A percentile compares a stretch with the other conserved stretches of the same genome.
Evolutionary conservation across 2,888 invertebrate species (phyloP).

Genomic region (Phortica okadai): DNA sequence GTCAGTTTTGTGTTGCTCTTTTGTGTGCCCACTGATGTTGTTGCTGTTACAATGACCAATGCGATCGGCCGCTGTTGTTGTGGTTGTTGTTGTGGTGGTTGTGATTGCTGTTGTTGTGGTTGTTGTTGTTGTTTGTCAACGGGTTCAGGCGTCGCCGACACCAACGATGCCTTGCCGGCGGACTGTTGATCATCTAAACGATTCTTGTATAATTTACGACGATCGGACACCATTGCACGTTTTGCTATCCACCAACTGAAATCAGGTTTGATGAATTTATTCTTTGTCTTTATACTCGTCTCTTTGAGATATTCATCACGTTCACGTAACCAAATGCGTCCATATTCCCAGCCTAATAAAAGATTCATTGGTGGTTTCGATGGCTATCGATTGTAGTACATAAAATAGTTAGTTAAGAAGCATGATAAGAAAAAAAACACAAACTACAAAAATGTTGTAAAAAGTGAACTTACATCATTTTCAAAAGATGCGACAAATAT

Average conservation of each 20-base stretch:
- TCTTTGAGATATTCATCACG: constrained; percentile 28
- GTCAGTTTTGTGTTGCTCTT: too few relatives aligned
- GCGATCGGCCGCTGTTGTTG: too few relatives aligned
- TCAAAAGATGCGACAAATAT: constrained; percentile 39
- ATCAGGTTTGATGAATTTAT: constrained; percentile 40
- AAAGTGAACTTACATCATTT: constrained; percentile 7
- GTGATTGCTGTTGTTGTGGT: too few relatives aligned
- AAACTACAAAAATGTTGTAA: too few relatives aligned
- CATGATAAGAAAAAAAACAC: too few relatives aligned
- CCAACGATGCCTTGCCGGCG: too few relatives aligned
- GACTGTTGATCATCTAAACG: too few relatives aligned
- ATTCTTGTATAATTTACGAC: constrained; percentile 9
- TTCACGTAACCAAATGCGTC: constrained; percentile 37
- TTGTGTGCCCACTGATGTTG: too few relatives aligned
- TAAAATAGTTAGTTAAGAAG: neutral
- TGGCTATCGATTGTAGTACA: neutral
- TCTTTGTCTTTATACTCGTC: neutral
- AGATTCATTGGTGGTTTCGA: constrained; percentile 28
- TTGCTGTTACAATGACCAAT: too few relatives aligned
- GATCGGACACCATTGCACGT: constrained; percentile 28
- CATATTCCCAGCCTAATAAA: constrained; percentile 47
- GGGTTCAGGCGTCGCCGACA: too few relatives aligned
- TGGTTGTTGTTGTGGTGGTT: too few relatives aligned
- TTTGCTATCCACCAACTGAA: constrained; percentile 47
- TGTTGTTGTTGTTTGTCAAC: too few relatives aligned